Evolutionary conservation across 2,113 vertebrate genomes (phyloP).

Genomic region (Anhinga rufa): DNA sequence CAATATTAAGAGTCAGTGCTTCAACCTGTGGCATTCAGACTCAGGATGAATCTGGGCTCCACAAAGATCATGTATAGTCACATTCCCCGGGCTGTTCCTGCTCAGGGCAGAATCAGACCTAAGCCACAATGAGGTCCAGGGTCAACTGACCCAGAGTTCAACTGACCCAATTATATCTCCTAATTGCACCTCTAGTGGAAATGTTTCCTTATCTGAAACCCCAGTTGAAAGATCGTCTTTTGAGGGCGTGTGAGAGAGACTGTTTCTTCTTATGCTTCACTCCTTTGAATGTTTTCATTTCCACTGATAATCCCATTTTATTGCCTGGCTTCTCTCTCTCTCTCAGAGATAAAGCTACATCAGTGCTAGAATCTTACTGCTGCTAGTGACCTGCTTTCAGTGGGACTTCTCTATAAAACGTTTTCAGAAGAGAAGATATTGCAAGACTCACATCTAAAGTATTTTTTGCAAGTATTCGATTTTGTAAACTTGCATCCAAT

Average conservation of each 20-base stretch:
- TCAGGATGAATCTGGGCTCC: neutral
- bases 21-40: neutral
- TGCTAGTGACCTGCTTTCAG: neutral
- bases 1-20: neutral
- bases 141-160: neutral
- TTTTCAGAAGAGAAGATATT: neutral
- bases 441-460: neutral
- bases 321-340: neutral
- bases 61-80: neutral
- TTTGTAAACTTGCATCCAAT: neutral
- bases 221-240: neutral
- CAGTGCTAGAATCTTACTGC: neutral
- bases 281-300: slow-evolving; percentile 24
- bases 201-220: neutral
- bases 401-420: neutral
- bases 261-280: neutral
- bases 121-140: neutral
- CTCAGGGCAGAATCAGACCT: neutral
- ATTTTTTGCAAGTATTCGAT: neutral
- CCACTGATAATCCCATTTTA: neutral
- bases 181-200: neutral
- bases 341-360: neutral
- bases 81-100: neutral
- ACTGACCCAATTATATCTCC: neutral
- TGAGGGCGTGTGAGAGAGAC: neutral